A percentile compares a stretch with the other conserved stretches of the same genome.
These are phyloP conservation scores for Hyperoodon ampullatus DNA, from an alignment of 2,113 vertebrate genomes.

Conservation along the genomic window DNA sequence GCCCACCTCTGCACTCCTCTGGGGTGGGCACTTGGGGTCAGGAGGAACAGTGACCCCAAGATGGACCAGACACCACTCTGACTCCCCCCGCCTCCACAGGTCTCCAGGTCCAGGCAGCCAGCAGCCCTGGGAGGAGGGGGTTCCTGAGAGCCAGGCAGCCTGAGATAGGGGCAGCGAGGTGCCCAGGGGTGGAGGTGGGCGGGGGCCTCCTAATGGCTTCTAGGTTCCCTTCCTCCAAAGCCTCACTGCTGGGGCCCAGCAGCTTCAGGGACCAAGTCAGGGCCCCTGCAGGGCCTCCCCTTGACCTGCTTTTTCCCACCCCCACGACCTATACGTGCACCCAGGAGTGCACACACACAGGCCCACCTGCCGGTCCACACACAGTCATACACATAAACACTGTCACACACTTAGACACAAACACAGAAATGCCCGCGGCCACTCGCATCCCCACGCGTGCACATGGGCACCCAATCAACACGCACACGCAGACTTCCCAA, in stretches of 20 bases:
- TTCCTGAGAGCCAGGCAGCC: neutral
- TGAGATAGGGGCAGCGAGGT: fast-evolving
- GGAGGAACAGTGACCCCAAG: neutral
- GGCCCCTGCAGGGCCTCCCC: neutral
- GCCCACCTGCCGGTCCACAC: neutral
- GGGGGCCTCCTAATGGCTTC: neutral
- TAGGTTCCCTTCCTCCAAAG: neutral
- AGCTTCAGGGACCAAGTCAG: neutral
- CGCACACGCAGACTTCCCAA: neutral
- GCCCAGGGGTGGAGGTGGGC: too few relatives aligned
- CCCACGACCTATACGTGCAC: neutral
- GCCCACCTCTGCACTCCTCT: neutral
- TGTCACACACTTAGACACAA: neutral
- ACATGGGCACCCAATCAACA: neutral
- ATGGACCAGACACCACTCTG: neutral
- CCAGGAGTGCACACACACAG: neutral
- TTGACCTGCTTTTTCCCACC: neutral
- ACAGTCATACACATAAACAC: too few relatives aligned
- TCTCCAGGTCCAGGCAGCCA: neutral
- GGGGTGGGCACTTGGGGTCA: neutral
- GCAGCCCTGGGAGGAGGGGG: neutral
- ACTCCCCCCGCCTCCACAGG: neutral
- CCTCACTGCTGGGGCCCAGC: neutral
- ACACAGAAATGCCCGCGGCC: neutral
- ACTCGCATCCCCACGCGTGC: neutral